Percentiles rank a stretch among this genome's conserved stretches.
phyloP scores from a whole-genome alignment of 53 echinoderm and acorn worm genomes.

The Holothuria leucospilota region DNA sequence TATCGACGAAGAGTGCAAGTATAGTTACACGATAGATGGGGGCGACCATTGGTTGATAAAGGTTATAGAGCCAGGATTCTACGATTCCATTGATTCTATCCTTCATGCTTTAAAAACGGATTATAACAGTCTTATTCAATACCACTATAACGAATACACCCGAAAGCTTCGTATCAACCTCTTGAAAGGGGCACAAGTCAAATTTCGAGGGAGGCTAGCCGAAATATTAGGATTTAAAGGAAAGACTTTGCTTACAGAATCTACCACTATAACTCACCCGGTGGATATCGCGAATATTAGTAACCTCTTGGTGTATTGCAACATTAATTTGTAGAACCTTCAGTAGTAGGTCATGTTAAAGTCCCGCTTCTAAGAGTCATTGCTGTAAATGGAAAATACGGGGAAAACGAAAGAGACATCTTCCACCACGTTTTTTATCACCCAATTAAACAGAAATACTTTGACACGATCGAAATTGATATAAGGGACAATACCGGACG shows the following conservation, averaged over 20 bases:
- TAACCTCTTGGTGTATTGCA: not conserved
- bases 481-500: not conserved
- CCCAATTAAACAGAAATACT: not conserved
- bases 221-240: too few species aligned
- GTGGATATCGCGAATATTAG: too few species aligned
- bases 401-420: not conserved
- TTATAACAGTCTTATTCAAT: not conserved
- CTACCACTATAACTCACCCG: too few species aligned
- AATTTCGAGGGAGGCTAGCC: too few species aligned
- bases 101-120: constrained; percentile 12
- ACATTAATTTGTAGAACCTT: constrained; percentile 59
- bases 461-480: too few species aligned
- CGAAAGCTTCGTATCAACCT: constrained; percentile 10
- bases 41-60: not conserved
- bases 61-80: not conserved
- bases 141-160: not conserved
- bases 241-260: too few species aligned
- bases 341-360: constrained; percentile 62
- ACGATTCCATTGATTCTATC: not conserved
- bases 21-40: constrained; percentile 17
- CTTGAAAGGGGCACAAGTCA: constrained; percentile 1
- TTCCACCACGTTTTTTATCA: too few species aligned
- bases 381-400: constrained; percentile 54
- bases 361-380: constrained; percentile 63
- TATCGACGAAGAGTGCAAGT: constrained; percentile 15